Evolutionary conservation across 2,888 invertebrate species (phyloP).

Genomic region (Pheosia gnoma): DNA sequence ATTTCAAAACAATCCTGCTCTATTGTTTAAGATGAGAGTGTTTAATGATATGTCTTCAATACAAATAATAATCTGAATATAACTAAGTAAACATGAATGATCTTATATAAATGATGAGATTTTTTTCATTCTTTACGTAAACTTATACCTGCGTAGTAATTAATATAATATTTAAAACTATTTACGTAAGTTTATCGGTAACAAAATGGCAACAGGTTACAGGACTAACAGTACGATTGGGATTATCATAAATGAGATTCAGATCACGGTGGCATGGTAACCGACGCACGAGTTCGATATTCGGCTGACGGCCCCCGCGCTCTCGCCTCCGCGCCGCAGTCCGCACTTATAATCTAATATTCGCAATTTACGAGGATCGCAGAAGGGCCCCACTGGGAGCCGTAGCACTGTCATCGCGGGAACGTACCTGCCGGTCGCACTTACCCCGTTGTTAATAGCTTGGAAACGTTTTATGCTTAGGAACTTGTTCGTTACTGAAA

Average conservation of each 20-base stretch:
- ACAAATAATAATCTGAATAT: too few relatives aligned
- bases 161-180: too few relatives aligned
- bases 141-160: too few relatives aligned
- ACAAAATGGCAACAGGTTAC: constrained; percentile 15
- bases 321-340: constrained; percentile 73
- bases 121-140: too few relatives aligned
- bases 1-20: constrained; percentile 44
- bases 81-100: too few relatives aligned
- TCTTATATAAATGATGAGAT: too few relatives aligned
- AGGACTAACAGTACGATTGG: constrained; percentile 28
- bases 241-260: constrained; percentile 67
- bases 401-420: constrained; percentile 77
- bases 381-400: constrained; percentile 72
- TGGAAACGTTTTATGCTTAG: constrained; percentile 54
- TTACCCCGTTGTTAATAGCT: constrained; percentile 67
- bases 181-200: too few relatives aligned
- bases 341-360: constrained; percentile 84
- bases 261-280: constrained; percentile 75
- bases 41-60: too few relatives aligned
- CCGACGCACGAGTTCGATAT: constrained; percentile 74
- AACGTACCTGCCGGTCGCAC: constrained; percentile 73
- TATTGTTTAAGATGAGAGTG: neutral
- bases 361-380: constrained; percentile 83
- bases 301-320: constrained; percentile 72
- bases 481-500: constrained; percentile 32